Base-by-base conservation (phyloP, 2,797 vertebrate genomes). In the Helicolenus hilgendorfi region DNA sequence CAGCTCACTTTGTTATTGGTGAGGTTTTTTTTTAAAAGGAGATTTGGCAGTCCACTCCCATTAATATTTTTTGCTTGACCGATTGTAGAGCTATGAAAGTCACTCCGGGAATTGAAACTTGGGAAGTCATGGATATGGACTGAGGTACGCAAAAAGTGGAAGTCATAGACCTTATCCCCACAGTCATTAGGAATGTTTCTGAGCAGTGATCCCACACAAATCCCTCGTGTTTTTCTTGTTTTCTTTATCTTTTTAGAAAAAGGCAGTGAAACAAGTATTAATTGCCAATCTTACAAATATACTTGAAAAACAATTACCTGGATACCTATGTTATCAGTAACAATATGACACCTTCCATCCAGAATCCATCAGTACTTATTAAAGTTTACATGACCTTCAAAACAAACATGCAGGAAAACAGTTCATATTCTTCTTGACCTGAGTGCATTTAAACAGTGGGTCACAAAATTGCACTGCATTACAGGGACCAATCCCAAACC, bases 61-160 rank as follows among this genome's bases (percentile, higher is more conserved):
- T 83, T 91, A 79, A 83, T 86, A 79, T 89, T 79, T 87, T 70
- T 77, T 84, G 72, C 77, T 84, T 92, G 65, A 84, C 77, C 67
- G 27, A 81, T 72, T 92, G 72, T 59, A 85, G 74, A 84, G 83
- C 63, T 4, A 84, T 75, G 72, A 83, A 89, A 74, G 83, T 78
- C 84, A 90, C 71, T 79, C 60, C 24, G 79, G 68, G 72, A 80
- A 79, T 77, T 84, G 24, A 87, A 88, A 84, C 56, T 64, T 85
- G 71, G 67, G 71, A 73, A 62, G 65, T 81, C 63, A 77, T 80
- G 78, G 59, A 72, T 59, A 67, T 45, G 6, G 59, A 83, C 41
- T 72, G 45, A 49, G 45, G 45, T 62, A 33, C 7, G 15, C 18
- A 65, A 45, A 76, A 81, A 81, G 56, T 73, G 8, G 35, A 91